Evolutionary conservation across 2,888 invertebrate genomes (phyloP).

Genomic region (Chrysina gloriosa): DNA sequence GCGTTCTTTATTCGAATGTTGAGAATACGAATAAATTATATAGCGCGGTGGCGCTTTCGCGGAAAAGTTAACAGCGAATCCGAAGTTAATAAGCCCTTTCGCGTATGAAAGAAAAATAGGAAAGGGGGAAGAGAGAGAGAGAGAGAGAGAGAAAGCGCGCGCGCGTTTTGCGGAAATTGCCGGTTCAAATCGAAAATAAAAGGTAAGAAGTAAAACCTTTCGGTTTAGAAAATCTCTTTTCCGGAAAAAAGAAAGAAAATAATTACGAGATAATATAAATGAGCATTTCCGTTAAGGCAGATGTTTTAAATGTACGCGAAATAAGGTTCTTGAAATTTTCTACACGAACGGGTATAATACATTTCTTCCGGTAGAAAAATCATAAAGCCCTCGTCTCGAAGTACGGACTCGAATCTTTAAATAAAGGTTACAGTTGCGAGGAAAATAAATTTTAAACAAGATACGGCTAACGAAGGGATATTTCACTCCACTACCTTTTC

Average conservation of each 20-base stretch:
- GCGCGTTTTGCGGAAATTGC: constrained; percentile 15
- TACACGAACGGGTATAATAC: too few species aligned
- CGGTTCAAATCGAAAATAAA: constrained; percentile 4
- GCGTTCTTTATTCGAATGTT: constrained; percentile 16
- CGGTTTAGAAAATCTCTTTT: constrained; percentile 14
- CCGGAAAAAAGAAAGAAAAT: constrained; percentile 19
- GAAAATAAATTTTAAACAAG: too few species aligned
- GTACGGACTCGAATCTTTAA: too few species aligned
- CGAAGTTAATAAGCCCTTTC: constrained; percentile 25
- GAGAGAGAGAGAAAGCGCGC: too few species aligned
- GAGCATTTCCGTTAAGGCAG: neutral
- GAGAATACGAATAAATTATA: constrained; percentile 21
- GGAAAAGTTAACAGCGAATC: constrained; percentile 24
- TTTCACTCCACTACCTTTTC: too few species aligned
- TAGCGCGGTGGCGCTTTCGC: constrained; percentile 12
- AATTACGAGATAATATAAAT: constrained; percentile 20
- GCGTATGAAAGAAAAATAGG: constrained; percentile 15
- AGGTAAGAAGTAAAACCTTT: constrained; percentile 18
- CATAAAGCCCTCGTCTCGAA: too few species aligned
- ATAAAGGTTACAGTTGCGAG: too few species aligned
- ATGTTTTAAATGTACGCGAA: neutral
- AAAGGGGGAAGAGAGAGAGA: constrained; percentile 1
- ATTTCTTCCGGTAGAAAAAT: too few species aligned
- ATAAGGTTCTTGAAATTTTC: too few species aligned
- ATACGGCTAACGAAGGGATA: too few species aligned